Base-by-base conservation (phyloP, 2,797 vertebrate species). In the Tenualosa thibaudeaui region DNA sequence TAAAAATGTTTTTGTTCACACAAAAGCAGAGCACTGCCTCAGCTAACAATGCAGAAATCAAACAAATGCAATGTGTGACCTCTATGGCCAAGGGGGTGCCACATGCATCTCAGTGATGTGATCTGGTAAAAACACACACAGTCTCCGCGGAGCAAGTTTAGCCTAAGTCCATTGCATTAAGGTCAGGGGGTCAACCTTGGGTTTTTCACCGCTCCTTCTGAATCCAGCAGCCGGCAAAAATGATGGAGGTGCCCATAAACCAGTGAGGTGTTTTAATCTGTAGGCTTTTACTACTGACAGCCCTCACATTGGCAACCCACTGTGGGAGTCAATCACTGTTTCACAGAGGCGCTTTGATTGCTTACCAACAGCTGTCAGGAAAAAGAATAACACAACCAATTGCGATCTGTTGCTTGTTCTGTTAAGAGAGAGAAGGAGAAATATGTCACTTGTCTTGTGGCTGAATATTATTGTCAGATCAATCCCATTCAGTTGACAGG, bases 231-330 rank as follows among this genome's bases (percentile, higher is more conserved):
- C 71, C 71, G 40, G 40, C 71, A 78, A 78, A 46, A 17, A 78
- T 46, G 71, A 78, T 78, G 71, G 40, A 78, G 37, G 71, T 78
- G 71, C 40, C 6, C 19, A 3, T 78, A 78, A 78, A 46, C 40
- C 13, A 6, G 15, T 43, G 71, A 78, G 71, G 15, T 78, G 71
- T 46, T 78, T 78, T 78, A 78, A 78, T 78, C 71, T 78, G 68
- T 37, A 6, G 37, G 13, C 43, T 19, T 43, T 43, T 43, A 75
- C 15, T 43, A 40, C 71, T 78, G 71, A 78, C 71, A 78, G 71
- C 19, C 19, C 71, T 17, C 6, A 7, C 71, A 12, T 15, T 78
- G 71, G 71, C 40, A 78, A 78, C 19, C 40, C 71, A 43, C 71
- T 3, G 71, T 46, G 71, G 40, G 22, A 78, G 71, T 78, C 71